Conservation (phyloP, 2,797 vertebrate species). For the Rhinoraja longicauda region DNA sequence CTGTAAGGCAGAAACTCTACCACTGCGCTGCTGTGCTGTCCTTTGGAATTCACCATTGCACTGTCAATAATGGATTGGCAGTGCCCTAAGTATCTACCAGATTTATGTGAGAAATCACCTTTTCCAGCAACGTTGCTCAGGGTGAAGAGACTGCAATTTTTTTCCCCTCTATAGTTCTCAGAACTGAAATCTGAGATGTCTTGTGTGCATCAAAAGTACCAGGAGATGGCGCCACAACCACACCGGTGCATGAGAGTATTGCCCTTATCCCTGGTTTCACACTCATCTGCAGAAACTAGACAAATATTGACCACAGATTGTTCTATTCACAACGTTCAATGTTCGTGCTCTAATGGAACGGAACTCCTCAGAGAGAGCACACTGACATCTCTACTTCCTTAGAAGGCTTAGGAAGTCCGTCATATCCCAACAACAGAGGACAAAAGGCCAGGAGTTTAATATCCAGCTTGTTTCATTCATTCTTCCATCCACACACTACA, state of each 20-base stretch:
- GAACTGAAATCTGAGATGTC: background rate
- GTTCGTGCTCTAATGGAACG: background rate
- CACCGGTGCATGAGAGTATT: no score
- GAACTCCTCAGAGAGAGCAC: background rate
- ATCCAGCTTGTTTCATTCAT: background rate
- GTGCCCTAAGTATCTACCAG: no score
- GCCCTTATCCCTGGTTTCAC: background rate
- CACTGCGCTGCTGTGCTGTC: no score
- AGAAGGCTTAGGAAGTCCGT: no score
- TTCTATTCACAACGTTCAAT: background rate
- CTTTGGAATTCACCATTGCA: no score
- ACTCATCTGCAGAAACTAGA: background rate
- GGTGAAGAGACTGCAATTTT: background rate
- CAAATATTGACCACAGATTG: background rate
- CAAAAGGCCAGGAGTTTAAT: background rate
- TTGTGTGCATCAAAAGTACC: background rate
- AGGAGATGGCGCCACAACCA: conserved; percentile 14
- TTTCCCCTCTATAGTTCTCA: no score
- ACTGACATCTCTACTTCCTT: no score
- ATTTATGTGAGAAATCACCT: background rate
- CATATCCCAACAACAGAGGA: background rate
- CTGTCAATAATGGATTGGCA: no score
- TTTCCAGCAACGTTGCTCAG: background rate
- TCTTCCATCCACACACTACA: background rate
- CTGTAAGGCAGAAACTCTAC: no score